Conservation (phyloP, 1,140 invertebrate genomes). For the Zophobas atratus region DNA sequence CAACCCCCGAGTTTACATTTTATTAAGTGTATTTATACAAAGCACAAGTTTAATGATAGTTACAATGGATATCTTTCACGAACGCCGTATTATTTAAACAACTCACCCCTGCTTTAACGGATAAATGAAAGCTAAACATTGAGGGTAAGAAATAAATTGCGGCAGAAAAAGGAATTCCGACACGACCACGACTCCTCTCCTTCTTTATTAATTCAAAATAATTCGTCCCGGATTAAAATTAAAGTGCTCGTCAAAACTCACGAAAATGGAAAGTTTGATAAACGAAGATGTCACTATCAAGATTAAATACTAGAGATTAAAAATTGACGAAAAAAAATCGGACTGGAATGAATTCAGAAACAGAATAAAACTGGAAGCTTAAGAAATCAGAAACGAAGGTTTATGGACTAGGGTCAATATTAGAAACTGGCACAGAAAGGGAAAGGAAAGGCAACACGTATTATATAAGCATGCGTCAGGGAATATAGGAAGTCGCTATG, state of each 20-base stretch:
- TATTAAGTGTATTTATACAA: constrained; percentile 52
- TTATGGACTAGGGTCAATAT: too few relatives aligned
- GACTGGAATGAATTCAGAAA: too few relatives aligned
- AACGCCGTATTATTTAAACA: constrained; percentile 46
- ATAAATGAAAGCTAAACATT: constrained; percentile 53
- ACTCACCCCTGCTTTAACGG: constrained; percentile 41
- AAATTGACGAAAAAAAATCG: too few relatives aligned
- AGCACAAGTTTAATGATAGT: constrained; percentile 54
- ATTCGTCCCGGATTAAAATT: constrained; percentile 4
- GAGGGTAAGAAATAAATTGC: constrained; percentile 28
- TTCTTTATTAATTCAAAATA: constrained; percentile 3
- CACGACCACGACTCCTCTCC: neutral
- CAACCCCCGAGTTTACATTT: constrained; percentile 49
- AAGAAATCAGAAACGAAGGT: too few relatives aligned
- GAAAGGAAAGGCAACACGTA: too few relatives aligned
- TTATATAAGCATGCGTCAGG: too few relatives aligned
- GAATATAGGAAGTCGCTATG: too few relatives aligned
- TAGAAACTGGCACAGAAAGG: too few relatives aligned
- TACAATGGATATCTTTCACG: constrained; percentile 44
- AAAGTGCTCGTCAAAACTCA: neutral
- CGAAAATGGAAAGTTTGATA: too few relatives aligned
- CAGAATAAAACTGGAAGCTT: too few relatives aligned
- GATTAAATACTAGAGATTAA: too few relatives aligned
- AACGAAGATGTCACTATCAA: too few relatives aligned
- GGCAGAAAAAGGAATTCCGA: constrained; percentile 18